phyloP scores from a whole-genome alignment of 2,113 vertebrate species.

The Mormyrus iriodes region DNA sequence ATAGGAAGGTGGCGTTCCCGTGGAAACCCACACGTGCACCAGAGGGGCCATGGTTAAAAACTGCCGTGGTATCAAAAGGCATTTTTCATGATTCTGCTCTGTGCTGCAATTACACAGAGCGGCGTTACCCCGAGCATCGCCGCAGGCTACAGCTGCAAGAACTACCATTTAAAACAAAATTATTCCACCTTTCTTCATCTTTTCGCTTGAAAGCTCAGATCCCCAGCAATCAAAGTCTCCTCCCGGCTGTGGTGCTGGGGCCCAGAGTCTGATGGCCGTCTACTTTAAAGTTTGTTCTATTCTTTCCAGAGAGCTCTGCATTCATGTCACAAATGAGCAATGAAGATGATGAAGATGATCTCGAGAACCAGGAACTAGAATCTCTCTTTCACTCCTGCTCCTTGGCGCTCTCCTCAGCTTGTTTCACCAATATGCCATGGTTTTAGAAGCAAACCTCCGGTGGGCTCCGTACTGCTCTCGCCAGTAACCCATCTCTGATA shows the following conservation, averaged over 20 bases:
- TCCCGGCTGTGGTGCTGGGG: neutral
- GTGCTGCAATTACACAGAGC: conserved; percentile 34
- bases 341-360: neutral
- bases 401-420: neutral
- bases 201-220: neutral
- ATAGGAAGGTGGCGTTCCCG: neutral
- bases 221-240: neutral
- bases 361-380: neutral
- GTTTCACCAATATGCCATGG: neutral
- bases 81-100: conserved; percentile 43
- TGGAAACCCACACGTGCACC: neutral
- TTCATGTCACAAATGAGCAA: neutral
- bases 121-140: conserved; percentile 36
- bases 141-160: conserved; percentile 17
- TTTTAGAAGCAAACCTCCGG: neutral
- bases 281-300: neutral
- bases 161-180: conserved; percentile 7
- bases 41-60: conserved; percentile 19
- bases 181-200: neutral
- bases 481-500: neutral
- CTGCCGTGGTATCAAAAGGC: conserved; percentile 38
- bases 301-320: neutral
- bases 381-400: neutral
- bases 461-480: neutral
- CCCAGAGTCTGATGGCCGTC: neutral